These are phyloP conservation scores for Peromyscus nudipes DNA, from an alignment of 2,797 vertebrate species.

Conservation along the genomic window DNA sequence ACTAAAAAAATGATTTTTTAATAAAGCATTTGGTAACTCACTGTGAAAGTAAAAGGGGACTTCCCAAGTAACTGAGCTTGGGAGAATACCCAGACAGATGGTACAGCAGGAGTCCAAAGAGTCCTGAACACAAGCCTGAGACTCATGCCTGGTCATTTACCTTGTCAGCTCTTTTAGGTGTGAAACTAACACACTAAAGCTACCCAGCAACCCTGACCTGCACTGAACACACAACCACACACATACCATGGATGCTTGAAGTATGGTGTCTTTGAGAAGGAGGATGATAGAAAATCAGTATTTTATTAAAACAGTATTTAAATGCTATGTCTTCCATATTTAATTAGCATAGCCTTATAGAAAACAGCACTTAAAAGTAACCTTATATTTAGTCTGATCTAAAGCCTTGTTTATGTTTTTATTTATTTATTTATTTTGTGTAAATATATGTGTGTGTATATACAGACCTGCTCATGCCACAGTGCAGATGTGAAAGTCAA, in stretches of 20 bases:
- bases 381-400: neutral
- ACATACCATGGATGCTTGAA: neutral
- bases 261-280: neutral
- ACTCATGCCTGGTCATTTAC: neutral
- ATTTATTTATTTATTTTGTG: neutral
- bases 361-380: neutral
- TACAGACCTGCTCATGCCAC: neutral
- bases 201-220: neutral
- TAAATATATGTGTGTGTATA: neutral
- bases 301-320: neutral
- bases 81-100: neutral
- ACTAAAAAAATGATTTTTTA: too few relatives aligned
- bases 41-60: neutral
- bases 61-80: neutral
- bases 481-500: too few relatives aligned
- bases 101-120: neutral
- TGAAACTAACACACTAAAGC: neutral
- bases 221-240: neutral
- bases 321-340: slow-evolving; percentile 13
- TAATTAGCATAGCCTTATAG: neutral
- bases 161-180: neutral
- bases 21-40: neutral
- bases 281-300: neutral
- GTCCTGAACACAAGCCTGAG: neutral
- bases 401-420: neutral